phyloP scores from a whole-genome alignment of 2,888 invertebrate genomes.

The Drosophila eohydei region DNA sequence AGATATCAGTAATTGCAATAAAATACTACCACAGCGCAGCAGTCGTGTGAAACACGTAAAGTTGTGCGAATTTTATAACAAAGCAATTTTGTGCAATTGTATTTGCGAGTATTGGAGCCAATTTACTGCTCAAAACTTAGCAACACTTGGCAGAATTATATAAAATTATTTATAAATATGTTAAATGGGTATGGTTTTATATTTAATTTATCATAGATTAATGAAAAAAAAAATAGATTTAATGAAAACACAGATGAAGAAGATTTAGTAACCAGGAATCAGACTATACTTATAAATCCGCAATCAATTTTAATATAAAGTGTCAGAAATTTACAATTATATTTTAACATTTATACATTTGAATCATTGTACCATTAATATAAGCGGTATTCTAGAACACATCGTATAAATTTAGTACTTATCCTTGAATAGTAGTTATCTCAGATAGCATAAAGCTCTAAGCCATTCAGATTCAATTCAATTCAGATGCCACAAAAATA shows the following conservation, averaged over 20 bases:
- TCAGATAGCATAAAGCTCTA: too few species aligned
- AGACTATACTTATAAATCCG: too few species aligned
- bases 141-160: constrained; percentile 1
- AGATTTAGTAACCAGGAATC: background rate
- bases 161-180: background rate
- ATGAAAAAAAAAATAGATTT: too few species aligned
- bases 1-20: constrained; percentile 43
- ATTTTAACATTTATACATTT: too few species aligned
- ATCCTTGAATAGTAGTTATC: too few species aligned
- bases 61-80: constrained; percentile 46
- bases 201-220: background rate
- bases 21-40: constrained; percentile 7
- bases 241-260: background rate
- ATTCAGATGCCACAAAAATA: background rate
- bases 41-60: constrained; percentile 61
- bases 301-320: too few species aligned
- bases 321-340: too few species aligned
- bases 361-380: too few species aligned
- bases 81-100: constrained; percentile 12
- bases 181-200: background rate
- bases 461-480: too few species aligned
- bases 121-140: constrained; percentile 2
- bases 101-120: constrained; percentile 1
- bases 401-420: too few species aligned
- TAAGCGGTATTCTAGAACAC: too few species aligned